phyloP scores from a whole-genome alignment of 2,888 invertebrate genomes.

The Leptarthrus brevirostris region DNA sequence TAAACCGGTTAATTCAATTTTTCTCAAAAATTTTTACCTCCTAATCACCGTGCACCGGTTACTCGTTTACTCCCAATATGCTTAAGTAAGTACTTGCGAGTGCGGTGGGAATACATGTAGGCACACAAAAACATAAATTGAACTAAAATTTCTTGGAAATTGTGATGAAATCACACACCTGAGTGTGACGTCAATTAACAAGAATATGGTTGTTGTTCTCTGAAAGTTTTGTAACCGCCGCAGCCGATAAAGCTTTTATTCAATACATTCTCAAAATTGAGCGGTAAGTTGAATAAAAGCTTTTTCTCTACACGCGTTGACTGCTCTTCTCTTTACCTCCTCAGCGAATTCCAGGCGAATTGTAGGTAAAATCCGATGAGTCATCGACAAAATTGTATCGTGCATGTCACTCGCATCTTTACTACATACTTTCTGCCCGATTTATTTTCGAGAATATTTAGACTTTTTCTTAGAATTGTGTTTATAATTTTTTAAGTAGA shows the following conservation, averaged over 20 bases:
- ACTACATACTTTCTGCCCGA: conserved; percentile 13
- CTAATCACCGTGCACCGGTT: too few relatives aligned
- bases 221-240: background rate
- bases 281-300: too few relatives aligned
- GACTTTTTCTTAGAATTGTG: background rate
- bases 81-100: too few relatives aligned
- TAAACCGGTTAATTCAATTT: too few relatives aligned
- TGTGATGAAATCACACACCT: conserved; percentile 33
- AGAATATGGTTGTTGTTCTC: background rate
- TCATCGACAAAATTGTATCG: conserved; percentile 49
- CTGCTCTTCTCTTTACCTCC: background rate
- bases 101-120: too few relatives aligned
- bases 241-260: background rate
- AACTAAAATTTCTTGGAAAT: conserved; percentile 15
- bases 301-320: background rate
- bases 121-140: conserved; percentile 7
- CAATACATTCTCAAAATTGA: too few relatives aligned
- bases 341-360: background rate
- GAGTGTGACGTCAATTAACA: conserved; percentile 26
- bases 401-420: conserved; percentile 37
- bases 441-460: conserved; percentile 25
- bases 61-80: too few relatives aligned
- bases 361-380: conserved; percentile 53
- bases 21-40: too few relatives aligned
- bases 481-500: background rate